Conservation (phyloP, 2,113 vertebrate genomes). For the Callopanchax toddi region DNA sequence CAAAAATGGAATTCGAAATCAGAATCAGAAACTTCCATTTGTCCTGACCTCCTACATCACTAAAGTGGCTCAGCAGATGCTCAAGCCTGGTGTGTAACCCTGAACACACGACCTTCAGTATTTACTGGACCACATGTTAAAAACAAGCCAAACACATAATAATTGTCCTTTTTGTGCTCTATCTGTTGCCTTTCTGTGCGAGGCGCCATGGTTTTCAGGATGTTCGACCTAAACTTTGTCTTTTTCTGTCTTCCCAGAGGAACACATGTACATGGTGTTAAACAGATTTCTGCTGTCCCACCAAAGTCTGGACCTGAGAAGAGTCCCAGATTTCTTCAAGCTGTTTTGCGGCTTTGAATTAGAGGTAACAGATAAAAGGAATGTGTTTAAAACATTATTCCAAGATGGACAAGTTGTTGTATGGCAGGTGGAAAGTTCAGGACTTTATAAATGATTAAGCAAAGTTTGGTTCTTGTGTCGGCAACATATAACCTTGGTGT, state of each 20-base stretch:
- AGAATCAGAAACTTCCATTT: constrained; percentile 86
- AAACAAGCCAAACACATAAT: not conserved
- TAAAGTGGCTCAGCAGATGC: constrained; percentile 87
- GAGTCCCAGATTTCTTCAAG: constrained; percentile 92
- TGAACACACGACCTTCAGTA: not conserved
- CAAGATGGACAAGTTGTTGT: not conserved
- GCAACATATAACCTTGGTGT: constrained; percentile 47
- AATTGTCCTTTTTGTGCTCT: not conserved
- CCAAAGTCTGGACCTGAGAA: constrained; percentile 87
- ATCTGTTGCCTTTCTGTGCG: too few species aligned
- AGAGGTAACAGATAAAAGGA: constrained; percentile 78
- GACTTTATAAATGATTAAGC: constrained; percentile 21
- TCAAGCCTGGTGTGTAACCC: constrained; percentile 87
- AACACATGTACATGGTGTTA: constrained; percentile 92
- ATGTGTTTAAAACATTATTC: constrained; percentile 12
- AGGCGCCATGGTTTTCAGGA: too few species aligned
- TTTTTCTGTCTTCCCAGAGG: constrained; percentile 80
- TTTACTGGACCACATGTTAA: constrained; percentile 10
- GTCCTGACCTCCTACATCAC: constrained; percentile 83
- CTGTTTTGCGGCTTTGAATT: constrained; percentile 92
- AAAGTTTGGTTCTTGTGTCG: too few species aligned
- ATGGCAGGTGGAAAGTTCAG: not conserved
- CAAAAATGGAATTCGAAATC: constrained; percentile 86
- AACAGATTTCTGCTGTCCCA: constrained; percentile 90
- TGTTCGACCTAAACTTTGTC: too few species aligned